Evolutionary conservation across 2,888 invertebrate genomes (phyloP).

Genomic region (Lithophane socia): DNA sequence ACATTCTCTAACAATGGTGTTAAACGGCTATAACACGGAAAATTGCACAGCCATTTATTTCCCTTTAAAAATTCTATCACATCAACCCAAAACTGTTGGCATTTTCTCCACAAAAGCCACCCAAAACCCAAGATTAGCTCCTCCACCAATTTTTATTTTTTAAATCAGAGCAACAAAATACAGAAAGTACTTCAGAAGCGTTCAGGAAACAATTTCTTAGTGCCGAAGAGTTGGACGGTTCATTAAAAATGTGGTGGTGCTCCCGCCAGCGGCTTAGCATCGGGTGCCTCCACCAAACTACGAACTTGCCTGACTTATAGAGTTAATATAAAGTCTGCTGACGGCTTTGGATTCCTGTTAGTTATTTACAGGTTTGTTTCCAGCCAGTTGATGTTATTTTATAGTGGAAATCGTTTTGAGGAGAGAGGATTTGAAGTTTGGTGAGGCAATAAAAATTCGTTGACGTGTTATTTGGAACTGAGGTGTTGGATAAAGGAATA

Average conservation of each 20-base stretch:
- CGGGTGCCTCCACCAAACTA: constrained; percentile 70
- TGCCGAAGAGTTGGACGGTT: constrained; percentile 60
- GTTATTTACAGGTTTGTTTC: constrained; percentile 59
- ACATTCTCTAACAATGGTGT: not conserved
- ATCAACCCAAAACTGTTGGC: not conserved
- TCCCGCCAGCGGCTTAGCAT: constrained; percentile 66
- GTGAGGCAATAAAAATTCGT: not conserved
- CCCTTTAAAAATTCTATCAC: not conserved
- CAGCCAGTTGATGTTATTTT: constrained; percentile 29
- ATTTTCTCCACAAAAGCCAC: not conserved
- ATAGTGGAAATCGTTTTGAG: constrained; percentile 10
- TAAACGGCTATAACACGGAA: not conserved
- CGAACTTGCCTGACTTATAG: constrained; percentile 74
- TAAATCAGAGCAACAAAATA: constrained; percentile 38
- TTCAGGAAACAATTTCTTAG: constrained; percentile 70
- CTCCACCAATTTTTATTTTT: constrained; percentile 10
- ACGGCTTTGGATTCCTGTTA: constrained; percentile 50
- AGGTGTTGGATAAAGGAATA: not conserved
- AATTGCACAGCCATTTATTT: not conserved
- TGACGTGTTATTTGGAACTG: not conserved
- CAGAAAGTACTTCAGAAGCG: constrained; percentile 54
- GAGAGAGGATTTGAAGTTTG: not conserved
- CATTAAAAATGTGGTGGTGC: constrained; percentile 76
- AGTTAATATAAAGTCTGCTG: constrained; percentile 66
- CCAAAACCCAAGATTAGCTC: not conserved